Base-by-base conservation (phyloP, 2,888 invertebrate species). In the Dryocosmus kuriphilus region DNA sequence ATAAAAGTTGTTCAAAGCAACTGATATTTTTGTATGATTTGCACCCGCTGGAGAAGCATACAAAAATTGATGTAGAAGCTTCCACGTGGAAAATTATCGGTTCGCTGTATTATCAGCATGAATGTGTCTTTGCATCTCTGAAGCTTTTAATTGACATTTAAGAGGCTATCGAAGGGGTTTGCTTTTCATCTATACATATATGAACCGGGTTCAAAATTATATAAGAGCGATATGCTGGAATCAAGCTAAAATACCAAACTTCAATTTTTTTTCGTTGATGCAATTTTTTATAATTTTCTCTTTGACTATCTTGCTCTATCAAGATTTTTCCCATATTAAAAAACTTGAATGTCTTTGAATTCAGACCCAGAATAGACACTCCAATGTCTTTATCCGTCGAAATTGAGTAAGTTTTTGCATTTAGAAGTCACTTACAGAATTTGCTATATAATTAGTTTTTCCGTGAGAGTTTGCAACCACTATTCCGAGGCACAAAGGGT, bases 401-500 rank as follows among this genome's bases (percentile, higher is more conserved):
- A 71, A 71, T 71, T 51, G 71, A 71, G 71, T 71, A 71, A 71
- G 71, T 71, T 71, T 71, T 71, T 30, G 71, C 71, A 71, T 71
- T 71, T 71, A 71, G 51, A 71, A 71, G 71, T 71, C 71, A 27
- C 46, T 71, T 46, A 46, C 11, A 27, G 71, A 71, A 71, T 71
- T 71, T 51, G 46, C 71, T 71, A 71, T 71, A 71, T 71, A 71
- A 71, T 71, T 71, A 71, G 71, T 71, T 71, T 71, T 71, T 71
- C 51, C 27, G 27, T 51, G 71, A 51, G 71, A 71, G 71, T 71
- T 71, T 76, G 80, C 80, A 81, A 79, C 74, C 81, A 76, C 79
- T 76, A 78, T 80, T 81, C 77, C 74, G 57, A 74, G 79, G 63
- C 77, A 60, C 80, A 74, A 78, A 74, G 63, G 75, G 62, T 76